Conservation (phyloP, 1,140 invertebrate genomes). For the Aphelinus certus region DNA sequence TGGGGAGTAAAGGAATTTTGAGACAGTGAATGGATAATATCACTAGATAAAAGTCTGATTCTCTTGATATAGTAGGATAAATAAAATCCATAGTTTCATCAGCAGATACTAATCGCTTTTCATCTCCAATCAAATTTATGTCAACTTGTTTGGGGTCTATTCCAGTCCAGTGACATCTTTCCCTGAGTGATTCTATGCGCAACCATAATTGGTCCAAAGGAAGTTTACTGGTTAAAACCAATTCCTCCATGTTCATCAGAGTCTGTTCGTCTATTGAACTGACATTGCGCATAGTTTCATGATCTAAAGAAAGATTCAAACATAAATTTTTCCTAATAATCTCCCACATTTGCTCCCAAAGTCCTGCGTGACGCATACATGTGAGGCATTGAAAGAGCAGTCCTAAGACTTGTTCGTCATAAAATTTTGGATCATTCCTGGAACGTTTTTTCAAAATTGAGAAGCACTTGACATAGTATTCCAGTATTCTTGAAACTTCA, state of each 20-base stretch:
- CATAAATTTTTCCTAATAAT: constrained; percentile 70
- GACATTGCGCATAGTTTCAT: constrained; percentile 58
- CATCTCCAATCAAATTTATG: constrained; percentile 64
- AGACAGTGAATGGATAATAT: constrained; percentile 67
- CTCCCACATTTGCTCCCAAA: constrained; percentile 74
- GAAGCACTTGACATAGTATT: constrained; percentile 69
- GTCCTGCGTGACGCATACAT: constrained; percentile 73
- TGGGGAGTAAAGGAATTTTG: constrained; percentile 71
- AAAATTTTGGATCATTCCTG: constrained; percentile 47
- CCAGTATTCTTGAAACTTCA: constrained; percentile 67
- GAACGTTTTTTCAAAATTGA: constrained; percentile 65
- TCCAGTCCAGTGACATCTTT: constrained; percentile 71
- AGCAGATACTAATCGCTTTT: constrained; percentile 70
- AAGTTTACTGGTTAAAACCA: constrained; percentile 70
- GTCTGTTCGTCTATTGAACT: constrained; percentile 64
- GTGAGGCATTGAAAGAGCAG: constrained; percentile 70
- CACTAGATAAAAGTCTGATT: constrained; percentile 67
- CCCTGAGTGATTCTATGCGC: constrained; percentile 71
- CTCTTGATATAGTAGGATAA: constrained; percentile 69
- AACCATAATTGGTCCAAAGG: constrained; percentile 76
- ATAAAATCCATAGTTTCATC: constrained; percentile 73
- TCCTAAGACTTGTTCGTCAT: constrained; percentile 57
- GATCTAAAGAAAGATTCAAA: constrained; percentile 67
- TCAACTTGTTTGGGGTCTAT: constrained; percentile 57
- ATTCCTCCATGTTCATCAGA: constrained; percentile 72